Conservation (phyloP, 1,140 invertebrate genomes). For the Drosophila pallidifrons region DNA sequence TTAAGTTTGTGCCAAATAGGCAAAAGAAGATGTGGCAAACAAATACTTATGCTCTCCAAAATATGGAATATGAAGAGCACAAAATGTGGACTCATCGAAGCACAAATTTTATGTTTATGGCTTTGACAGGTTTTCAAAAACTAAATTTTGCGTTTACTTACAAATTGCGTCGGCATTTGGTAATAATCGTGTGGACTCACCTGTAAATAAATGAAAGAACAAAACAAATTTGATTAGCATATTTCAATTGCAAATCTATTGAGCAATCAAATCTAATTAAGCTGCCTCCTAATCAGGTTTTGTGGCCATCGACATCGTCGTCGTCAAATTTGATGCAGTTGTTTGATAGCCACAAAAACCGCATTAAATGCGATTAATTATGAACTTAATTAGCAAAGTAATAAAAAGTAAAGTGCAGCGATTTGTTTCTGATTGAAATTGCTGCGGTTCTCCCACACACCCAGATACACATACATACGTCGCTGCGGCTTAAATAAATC, state of each 20-base stretch:
- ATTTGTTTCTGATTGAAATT: constrained; percentile 54
- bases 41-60: constrained; percentile 54
- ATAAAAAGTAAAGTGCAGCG: constrained; percentile 75
- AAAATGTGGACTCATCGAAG: constrained; percentile 44
- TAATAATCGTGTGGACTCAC: constrained; percentile 80
- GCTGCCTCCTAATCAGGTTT: constrained; percentile 70
- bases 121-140: constrained; percentile 30
- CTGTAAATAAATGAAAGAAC: constrained; percentile 67
- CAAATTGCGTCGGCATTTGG: constrained; percentile 75
- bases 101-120: constrained; percentile 20
- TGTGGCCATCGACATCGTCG: constrained; percentile 58
- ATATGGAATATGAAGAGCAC: constrained; percentile 45
- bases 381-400: constrained; percentile 80
- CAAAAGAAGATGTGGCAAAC: constrained; percentile 57
- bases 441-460: constrained; percentile 22
- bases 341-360: constrained; percentile 44
- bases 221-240: constrained; percentile 74
- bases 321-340: constrained; percentile 29
- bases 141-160: constrained; percentile 69
- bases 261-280: constrained; percentile 83
- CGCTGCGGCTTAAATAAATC: constrained; percentile 76
- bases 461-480: no score
- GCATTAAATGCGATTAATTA: constrained; percentile 73
- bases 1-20: constrained; percentile 81
- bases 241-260: constrained; percentile 72